phyloP scores from a whole-genome alignment of 1,140 invertebrate genomes.

The Euura lappo region DNA sequence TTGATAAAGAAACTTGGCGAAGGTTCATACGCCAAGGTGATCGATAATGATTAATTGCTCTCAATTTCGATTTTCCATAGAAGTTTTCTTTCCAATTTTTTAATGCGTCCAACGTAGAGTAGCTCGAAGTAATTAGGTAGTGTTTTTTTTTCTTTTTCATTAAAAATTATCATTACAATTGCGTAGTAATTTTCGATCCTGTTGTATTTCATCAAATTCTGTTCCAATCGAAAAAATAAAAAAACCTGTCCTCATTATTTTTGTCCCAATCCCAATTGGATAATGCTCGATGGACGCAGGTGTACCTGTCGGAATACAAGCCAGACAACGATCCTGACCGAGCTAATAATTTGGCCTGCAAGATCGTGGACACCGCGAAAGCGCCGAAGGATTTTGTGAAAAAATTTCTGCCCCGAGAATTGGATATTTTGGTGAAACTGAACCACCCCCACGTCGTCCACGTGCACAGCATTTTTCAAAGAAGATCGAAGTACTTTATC shows the following conservation, averaged over 20 bases:
- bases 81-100: conserved; percentile 11
- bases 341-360: conserved; percentile 66
- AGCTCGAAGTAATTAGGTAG: too few species aligned
- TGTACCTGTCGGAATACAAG: conserved; percentile 67
- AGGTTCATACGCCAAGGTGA: conserved; percentile 71
- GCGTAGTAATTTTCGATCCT: too few species aligned
- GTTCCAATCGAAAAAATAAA: too few species aligned
- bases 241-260: too few species aligned
- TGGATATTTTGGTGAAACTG: conserved; percentile 71
- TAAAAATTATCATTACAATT: not conserved
- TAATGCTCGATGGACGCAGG: conserved; percentile 43
- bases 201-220: too few species aligned
- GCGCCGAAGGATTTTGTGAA: conserved; percentile 75
- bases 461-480: conserved; percentile 73
- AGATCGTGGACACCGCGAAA: conserved; percentile 74
- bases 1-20: conserved; percentile 69
- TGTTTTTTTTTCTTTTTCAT: too few species aligned
- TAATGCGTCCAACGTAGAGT: not conserved
- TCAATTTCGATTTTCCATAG: conserved; percentile 12
- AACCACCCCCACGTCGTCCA: conserved; percentile 77
- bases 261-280: too few species aligned
- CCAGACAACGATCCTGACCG: conserved; percentile 40
- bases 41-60: conserved; percentile 19
- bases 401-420: conserved; percentile 78
- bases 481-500: conserved; percentile 69